Percentiles rank a stretch among this genome's conserved stretches.
Conservation (phyloP, 2,888 invertebrate genomes). For the Pedicia rivosa region DNA sequence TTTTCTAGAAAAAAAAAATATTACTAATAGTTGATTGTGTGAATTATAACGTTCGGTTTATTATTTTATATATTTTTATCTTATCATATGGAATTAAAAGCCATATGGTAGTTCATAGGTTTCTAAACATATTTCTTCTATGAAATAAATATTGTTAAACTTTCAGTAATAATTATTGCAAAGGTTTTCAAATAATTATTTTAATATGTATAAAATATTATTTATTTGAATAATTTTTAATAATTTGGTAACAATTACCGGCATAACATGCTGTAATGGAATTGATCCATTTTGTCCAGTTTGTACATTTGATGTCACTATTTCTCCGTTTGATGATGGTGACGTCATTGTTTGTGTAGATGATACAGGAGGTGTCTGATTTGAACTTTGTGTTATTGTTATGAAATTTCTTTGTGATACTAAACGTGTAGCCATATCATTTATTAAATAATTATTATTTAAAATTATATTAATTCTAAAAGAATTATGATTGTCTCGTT, state of each 20-base stretch:
- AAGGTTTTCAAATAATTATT: no score
- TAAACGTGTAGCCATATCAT: constrained; percentile 29
- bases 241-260: neutral
- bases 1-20: constrained; percentile 19
- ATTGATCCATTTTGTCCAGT: neutral
- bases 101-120: no score
- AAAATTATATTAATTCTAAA: no score
- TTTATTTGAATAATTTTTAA: neutral
- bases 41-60: no score
- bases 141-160: no score
- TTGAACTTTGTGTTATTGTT: constrained; percentile 17
- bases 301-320: constrained; percentile 5
- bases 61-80: no score
- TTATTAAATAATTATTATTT: no score
- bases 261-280: constrained; percentile 3
- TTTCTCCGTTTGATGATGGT: constrained; percentile 6
- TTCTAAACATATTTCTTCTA: no score
- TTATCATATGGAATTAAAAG: no score
- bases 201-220: neutral
- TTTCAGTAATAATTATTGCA: no score
- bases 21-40: no score
- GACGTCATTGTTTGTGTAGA: constrained; percentile 1
- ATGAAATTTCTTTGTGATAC: constrained; percentile 28
- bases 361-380: constrained; percentile 3
- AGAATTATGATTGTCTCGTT: no score